Evolutionary conservation across 1,140 invertebrate genomes (phyloP).

Genomic region (Colletes latitarsis): DNA sequence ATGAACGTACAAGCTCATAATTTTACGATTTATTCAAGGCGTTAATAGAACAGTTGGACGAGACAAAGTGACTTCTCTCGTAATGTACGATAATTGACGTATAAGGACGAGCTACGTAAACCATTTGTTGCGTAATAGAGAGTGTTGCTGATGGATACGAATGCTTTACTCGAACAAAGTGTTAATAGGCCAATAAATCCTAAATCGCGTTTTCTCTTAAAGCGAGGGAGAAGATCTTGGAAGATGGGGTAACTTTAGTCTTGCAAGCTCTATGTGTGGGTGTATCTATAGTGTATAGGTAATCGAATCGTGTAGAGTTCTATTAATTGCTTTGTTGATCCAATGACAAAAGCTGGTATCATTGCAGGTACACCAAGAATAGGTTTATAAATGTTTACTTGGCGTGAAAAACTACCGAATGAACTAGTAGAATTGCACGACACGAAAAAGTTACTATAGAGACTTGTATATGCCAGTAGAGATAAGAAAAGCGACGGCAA

Average conservation of each 20-base stretch:
- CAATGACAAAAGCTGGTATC: too few relatives aligned
- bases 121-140: background rate
- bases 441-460: too few relatives aligned
- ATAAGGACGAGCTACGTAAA: background rate
- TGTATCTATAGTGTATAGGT: too few relatives aligned
- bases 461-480: background rate
- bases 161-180: conserved; percentile 63
- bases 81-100: too few relatives aligned
- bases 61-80: background rate
- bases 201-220: conserved; percentile 40
- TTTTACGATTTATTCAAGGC: too few relatives aligned
- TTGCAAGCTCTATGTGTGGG: conserved; percentile 18
- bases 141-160: conserved; percentile 5
- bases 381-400: too few relatives aligned
- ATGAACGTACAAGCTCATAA: too few relatives aligned
- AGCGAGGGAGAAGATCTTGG: conserved; percentile 25
- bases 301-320: background rate
- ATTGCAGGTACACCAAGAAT: too few relatives aligned
- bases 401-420: too few relatives aligned
- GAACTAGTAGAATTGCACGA: too few relatives aligned
- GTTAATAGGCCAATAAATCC: conserved; percentile 76
- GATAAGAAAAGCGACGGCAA: conserved; percentile 36
- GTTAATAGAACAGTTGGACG: background rate
- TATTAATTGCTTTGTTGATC: too few relatives aligned
- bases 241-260: conserved; percentile 30